Percentiles rank a stretch among this genome's conserved stretches.
These are phyloP conservation scores for Tiliacea aurago DNA, from an alignment of 2,888 invertebrate genomes.

Conservation along the genomic window DNA sequence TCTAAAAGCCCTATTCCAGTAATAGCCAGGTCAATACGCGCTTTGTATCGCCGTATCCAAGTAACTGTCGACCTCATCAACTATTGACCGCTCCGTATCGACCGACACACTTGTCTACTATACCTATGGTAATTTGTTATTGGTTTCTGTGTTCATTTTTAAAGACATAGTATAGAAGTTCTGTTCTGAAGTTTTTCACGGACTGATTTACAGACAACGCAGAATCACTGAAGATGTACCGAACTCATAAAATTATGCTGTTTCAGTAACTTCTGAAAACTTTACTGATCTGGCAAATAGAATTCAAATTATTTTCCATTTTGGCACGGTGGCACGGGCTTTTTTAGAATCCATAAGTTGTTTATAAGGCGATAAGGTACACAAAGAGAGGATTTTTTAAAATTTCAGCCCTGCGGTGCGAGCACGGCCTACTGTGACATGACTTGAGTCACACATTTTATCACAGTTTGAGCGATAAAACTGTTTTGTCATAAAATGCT, in stretches of 20 bases:
- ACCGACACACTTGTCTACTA: conserved; percentile 68
- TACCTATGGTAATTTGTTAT: conserved; percentile 71
- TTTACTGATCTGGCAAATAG: too few species aligned
- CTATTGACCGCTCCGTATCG: conserved; percentile 84
- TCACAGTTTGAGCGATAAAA: too few species aligned
- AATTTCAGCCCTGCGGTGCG: background rate
- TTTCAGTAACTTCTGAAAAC: too few species aligned
- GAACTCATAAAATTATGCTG: too few species aligned
- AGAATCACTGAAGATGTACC: background rate
- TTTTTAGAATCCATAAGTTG: too few species aligned
- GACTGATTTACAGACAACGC: background rate
- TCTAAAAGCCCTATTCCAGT: conserved; percentile 51
- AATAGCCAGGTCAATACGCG: conserved; percentile 78
- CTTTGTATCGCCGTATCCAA: conserved; percentile 85
- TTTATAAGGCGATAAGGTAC: background rate
- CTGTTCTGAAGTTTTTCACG: background rate
- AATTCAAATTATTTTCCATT: too few species aligned
- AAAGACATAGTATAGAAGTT: background rate
- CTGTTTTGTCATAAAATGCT: too few species aligned
- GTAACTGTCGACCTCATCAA: conserved; percentile 87
- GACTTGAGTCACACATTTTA: too few species aligned
- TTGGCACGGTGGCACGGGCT: too few species aligned
- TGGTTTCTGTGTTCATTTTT: conserved; percentile 11
- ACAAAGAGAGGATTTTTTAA: background rate
- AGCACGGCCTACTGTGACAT: too few species aligned